A percentile compares a stretch with the other conserved stretches of the same genome.
phyloP scores from a whole-genome alignment of 1,140 invertebrate species.

The Teleogryllus occipitalis region DNA sequence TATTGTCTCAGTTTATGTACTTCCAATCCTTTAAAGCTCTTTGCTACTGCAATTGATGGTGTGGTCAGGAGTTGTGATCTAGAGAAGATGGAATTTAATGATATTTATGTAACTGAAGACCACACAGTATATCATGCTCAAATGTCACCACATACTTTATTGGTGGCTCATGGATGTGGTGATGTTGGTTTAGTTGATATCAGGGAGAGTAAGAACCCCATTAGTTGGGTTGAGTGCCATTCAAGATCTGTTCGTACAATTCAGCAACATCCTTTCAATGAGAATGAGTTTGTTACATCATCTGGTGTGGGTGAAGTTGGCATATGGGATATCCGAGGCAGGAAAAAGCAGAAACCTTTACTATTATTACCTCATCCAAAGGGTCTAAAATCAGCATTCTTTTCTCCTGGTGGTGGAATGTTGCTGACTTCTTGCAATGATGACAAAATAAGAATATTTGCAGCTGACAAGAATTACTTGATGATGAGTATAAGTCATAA shows the following conservation, averaged over 20 bases:
- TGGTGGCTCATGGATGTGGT: background rate
- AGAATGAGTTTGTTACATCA: background rate
- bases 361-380: slow-evolving; percentile 15
- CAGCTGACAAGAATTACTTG: background rate
- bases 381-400: slow-evolving; percentile 28
- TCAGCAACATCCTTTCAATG: background rate
- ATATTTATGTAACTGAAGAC: background rate
- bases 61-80: background rate
- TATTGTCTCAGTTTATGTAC: background rate
- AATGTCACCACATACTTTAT: too few relatives aligned
- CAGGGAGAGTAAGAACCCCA: background rate
- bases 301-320: slow-evolving; percentile 12
- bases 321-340: slow-evolving; percentile 21
- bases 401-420: slow-evolving; percentile 27
- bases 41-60: background rate
- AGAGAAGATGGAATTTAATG: background rate
- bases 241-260: background rate
- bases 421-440: slow-evolving; percentile 28
- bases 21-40: background rate
- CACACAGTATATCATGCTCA: too few relatives aligned
- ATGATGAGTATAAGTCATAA: slow-evolving; percentile 30
- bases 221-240: background rate
- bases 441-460: slow-evolving; percentile 26
- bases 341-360: slow-evolving; percentile 13
- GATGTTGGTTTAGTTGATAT: background rate